These are phyloP conservation scores for Apotomis betuletana DNA, from an alignment of 2,888 invertebrate species.

Conservation along the genomic window DNA sequence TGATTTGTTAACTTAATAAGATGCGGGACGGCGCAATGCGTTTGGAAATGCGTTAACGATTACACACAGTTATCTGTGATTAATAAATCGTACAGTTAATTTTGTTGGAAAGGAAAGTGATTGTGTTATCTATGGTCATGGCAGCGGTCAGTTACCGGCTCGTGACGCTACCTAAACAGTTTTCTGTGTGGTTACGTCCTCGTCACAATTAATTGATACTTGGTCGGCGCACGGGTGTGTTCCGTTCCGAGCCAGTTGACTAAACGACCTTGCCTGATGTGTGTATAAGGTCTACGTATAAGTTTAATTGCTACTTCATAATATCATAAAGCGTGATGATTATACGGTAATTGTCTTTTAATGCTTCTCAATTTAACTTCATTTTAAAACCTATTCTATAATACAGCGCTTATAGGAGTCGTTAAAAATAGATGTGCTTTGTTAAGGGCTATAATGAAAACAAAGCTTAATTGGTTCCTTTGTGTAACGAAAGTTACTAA, in stretches of 20 bases:
- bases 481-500: too few relatives aligned
- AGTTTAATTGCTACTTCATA: neutral
- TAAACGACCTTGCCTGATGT: slow-evolving; percentile 9
- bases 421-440: too few relatives aligned
- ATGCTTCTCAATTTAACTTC: neutral
- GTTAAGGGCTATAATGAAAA: too few relatives aligned
- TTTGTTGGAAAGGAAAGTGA: neutral
- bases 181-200: neutral
- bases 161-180: too few relatives aligned
- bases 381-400: neutral
- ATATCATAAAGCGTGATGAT: neutral
- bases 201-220: neutral
- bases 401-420: too few relatives aligned
- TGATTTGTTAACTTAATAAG: slow-evolving; percentile 32
- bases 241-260: slow-evolving; percentile 10
- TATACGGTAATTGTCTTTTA: neutral
- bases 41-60: slow-evolving; percentile 45
- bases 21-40: slow-evolving; percentile 37
- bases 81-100: too few relatives aligned
- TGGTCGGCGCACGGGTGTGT: neutral
- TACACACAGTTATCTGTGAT: slow-evolving; percentile 3
- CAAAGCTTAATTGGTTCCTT: too few relatives aligned
- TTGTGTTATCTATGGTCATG: neutral
- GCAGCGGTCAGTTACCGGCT: too few relatives aligned
- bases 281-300: neutral